Evolutionary conservation across 2,797 vertebrate genomes (phyloP).

Genomic region (Garrulus glandarius): DNA sequence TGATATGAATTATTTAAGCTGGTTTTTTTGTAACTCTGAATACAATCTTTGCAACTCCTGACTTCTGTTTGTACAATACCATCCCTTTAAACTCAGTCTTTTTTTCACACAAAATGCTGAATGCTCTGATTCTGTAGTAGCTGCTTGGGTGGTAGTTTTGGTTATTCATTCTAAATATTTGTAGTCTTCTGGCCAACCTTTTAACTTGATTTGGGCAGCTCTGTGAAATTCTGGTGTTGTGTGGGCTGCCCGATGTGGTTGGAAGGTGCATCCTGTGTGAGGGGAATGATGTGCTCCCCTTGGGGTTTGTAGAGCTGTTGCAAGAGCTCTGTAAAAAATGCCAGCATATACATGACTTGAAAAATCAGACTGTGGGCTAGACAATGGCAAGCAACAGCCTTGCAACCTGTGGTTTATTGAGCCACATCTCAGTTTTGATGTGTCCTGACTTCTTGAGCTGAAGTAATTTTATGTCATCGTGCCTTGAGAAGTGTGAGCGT

Average conservation of each 20-base stretch:
- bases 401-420: neutral
- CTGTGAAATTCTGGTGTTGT: neutral
- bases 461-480: neutral
- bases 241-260: neutral
- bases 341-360: neutral
- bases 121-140: neutral
- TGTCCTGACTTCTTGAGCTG: neutral
- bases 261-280: fast-evolving
- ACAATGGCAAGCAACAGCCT: neutral
- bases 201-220: neutral
- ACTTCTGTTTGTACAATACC: neutral
- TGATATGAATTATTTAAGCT: neutral
- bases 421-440: neutral
- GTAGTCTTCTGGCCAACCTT: neutral
- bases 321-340: neutral
- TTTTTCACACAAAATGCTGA: neutral
- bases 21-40: neutral
- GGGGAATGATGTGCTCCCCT: neutral
- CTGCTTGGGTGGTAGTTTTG: neutral
- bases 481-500: neutral
- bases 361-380: neutral
- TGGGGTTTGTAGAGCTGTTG: neutral
- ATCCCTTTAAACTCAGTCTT: neutral
- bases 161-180: neutral
- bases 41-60: neutral